These are phyloP conservation scores for Raphicerus campestris DNA, from an alignment of 2,113 vertebrate genomes.

Conservation along the genomic window DNA sequence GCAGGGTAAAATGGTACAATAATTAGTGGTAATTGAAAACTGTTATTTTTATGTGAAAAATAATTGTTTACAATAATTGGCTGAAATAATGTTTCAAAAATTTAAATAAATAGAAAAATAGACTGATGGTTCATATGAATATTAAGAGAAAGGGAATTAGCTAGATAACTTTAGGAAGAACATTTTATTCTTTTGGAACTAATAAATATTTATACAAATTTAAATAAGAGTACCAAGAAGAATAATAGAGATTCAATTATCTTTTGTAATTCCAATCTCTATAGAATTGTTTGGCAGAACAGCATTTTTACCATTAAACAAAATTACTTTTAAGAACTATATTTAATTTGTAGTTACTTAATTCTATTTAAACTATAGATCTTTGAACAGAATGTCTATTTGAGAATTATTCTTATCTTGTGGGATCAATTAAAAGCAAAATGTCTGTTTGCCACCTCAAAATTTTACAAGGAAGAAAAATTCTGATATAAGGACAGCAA, in stretches of 20 bases:
- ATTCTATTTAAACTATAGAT: slow-evolving; percentile 29
- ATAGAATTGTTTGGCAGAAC: slow-evolving; percentile 21
- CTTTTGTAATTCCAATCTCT: slow-evolving; percentile 28
- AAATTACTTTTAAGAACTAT: slow-evolving; percentile 29
- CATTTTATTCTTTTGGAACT: slow-evolving; percentile 34
- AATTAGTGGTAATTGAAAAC: slow-evolving; percentile 38
- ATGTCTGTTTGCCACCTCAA: background rate
- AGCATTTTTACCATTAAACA: slow-evolving; percentile 39
- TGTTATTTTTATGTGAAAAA: slow-evolving; percentile 40
- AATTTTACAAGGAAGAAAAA: slow-evolving; percentile 36
- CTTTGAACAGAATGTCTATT: background rate
- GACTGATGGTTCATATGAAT: background rate
- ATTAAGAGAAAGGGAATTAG: background rate
- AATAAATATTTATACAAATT: slow-evolving; percentile 49
- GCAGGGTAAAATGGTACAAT: background rate
- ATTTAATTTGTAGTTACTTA: slow-evolving; percentile 4
- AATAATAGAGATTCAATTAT: slow-evolving; percentile 41
- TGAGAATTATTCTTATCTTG: slow-evolving; percentile 12
- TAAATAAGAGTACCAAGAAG: slow-evolving; percentile 25
- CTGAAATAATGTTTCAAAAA: slow-evolving; percentile 1
- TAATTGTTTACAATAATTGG: background rate
- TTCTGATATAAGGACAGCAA: background rate
- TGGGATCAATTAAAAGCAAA: slow-evolving; percentile 28
- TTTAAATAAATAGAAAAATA: slow-evolving; percentile 47
- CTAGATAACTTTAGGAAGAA: slow-evolving; percentile 43